Evolutionary conservation across 2,888 invertebrate genomes (phyloP), one percentile per base, ranked within the genome.

Genomic region (Sesamia inferens): DNA sequence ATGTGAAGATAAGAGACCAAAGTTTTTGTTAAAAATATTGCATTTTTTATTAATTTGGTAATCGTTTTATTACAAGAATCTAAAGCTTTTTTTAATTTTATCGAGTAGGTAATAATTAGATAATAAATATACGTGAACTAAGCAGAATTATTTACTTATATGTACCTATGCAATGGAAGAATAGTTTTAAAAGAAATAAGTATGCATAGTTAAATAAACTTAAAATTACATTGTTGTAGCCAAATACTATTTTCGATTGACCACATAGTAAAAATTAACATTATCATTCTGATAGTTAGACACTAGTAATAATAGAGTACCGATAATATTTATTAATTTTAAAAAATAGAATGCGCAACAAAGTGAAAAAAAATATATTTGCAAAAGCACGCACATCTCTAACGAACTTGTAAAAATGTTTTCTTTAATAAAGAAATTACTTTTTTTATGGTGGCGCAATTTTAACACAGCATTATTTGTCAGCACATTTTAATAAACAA

Each of bases 401-500:
- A 3, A 5, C 7, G 0, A 68, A 76, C 7, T 54, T 72, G 14
- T 8, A 39, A 55, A 54, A 54, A 59, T 4, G 8, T 55, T 55
- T 24, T 1, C 8, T 1, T 57, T 48, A 4, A 14, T 19, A 5
- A 54, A 64, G 19, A 57, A 57, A 3, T 62, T 68, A 72, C 47
- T 47, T 47, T 55, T 42, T 22, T 0, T 69, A 54, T 31, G n/a
- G 16, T 42, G n/a, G 24, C n/a, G 47, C 5, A 54, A n/a, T 39
- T 61, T 19, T 55, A 11, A 44, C 8, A 47, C 8, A 39, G 13
- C 19, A 62, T 58, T 68, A 75, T 79, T 73, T 68, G 59, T 10
- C 16, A 39, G 22, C 69, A 74, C 51, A 71, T 42, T 70, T n/a
- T 39, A 74, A 81, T 0, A 62, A 47, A 57, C 11, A 10, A 0